Evolutionary conservation across 2,888 invertebrate species (phyloP), one percentile per base, ranked within the genome.

Genomic region (Corythucha ciliata): DNA sequence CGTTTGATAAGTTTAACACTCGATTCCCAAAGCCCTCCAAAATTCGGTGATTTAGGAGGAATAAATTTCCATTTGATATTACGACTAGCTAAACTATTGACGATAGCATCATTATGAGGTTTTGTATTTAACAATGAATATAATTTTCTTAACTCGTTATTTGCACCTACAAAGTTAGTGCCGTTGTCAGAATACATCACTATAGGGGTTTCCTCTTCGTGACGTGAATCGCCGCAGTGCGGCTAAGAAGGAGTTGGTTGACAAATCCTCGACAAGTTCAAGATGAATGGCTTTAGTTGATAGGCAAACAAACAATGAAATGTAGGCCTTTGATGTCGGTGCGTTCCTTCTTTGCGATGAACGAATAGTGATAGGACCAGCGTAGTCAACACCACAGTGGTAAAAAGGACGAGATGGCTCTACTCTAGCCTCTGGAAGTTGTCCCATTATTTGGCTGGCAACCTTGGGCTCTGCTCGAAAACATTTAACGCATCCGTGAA

Each of bases 401-500:
- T n/a, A n/a, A 14, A 49, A 49, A 3, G 33, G 33, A 18, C 39
- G 12, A n/a, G 21, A 22, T 2, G 29, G 29, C 5, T n/a, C 4
- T 12, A 49, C 42, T 33, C 42, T 2, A n/a, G 14, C 42, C 14
- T 18, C n/a, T 14, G 49, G 49, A 12, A 49, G 32, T 3, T 42
- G 25, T 10, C 4, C 49, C 51, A 51, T 45, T 4, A 36, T n/a
- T n/a, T 51, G 40, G 6, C n/a, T 4, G 3, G 20, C 21, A 10
- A 4, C 4, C 10, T 7, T 10, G 6, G 51, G 44, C 2, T 29
- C 10, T 2, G 12, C 6, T 18, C 32, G 10, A 20, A 29, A 44
- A 22, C 44, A 44, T 4, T 36, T 45, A 3, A 56, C 37, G 33
- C 60, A 62, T 8, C 51, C 7, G 14, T 49, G 53, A 12, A 61